Base-by-base conservation (phyloP, 2,113 vertebrate genomes). In the Felis chaus region DNA sequence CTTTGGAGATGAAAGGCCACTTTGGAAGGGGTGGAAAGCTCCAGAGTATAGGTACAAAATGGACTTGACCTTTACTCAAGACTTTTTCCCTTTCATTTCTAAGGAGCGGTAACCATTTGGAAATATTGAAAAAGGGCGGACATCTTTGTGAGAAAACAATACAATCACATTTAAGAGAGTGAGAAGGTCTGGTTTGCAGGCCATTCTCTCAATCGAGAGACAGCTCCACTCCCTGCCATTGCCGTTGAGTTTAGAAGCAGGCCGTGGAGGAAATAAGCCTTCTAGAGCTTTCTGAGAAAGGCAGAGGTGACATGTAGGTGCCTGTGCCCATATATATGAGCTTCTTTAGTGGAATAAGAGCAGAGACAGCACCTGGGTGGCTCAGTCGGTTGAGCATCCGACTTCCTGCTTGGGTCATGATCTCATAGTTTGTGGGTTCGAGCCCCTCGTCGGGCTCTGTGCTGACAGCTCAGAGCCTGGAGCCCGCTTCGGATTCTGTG, bases 281-380 rank as follows among this genome's bases (percentile, higher is more conserved):
- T 82, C 55, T 21, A 95, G 65, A 27, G 31, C 15, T 29, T 89
- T 85, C 18, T 71, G 50, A 89, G 36, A 93, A 89, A 91, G 63
- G 27, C 85, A 31, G 11, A 84, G 45, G 27, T 83, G 29, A 21
- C 4, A 2, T 55, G 31, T 33, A 68, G 8, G 21, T 91, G 19
- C 45, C 33, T 85, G 55, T 90, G 84, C 41, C 33, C 45, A 95
- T 16, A 89, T 65, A 50, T 1, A 10, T 86, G 21, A 19, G 69
- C 80, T 97, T 97, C 63, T 87, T 81, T 80, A 89, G 73, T 74
- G 33, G 39, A 92, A 76, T 94, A 18, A 88, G 48, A 89, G 90
- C 53, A 83, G 55, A 96, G 91, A 95, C 7, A 3, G 21, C 19
- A 8, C 21, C 57, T 61, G 57, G 57, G 7, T 23, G 57, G 57